Percentiles rank a stretch among this genome's conserved stretches.
Evolutionary conservation across 1,140 invertebrate species (phyloP).

Genomic region (Marisa cornuarietis): DNA sequence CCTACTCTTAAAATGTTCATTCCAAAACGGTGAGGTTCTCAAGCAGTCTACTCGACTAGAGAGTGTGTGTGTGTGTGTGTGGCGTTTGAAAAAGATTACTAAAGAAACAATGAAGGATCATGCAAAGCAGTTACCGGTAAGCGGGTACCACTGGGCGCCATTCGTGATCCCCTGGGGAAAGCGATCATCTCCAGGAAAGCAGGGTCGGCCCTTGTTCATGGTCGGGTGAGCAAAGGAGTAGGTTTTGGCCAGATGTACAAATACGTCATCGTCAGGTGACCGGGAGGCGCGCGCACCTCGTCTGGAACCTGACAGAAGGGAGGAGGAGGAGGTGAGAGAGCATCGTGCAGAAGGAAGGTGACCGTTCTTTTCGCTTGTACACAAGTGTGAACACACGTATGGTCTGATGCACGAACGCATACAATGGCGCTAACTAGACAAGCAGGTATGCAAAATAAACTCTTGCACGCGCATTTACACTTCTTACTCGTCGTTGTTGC

Average conservation of each 20-base stretch:
- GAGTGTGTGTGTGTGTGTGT: no score
- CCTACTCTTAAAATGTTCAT: no score
- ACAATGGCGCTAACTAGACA: no score
- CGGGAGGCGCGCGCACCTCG: slow-evolving; percentile 13
- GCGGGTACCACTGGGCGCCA: slow-evolving; percentile 86
- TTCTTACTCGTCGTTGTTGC: no score
- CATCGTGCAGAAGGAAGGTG: neutral
- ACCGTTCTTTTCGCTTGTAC: neutral
- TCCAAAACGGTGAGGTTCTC: no score
- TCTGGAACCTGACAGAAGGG: neutral
- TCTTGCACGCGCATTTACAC: no score
- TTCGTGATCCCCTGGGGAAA: slow-evolving; percentile 79
- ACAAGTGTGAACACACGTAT: neutral
- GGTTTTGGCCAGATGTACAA: slow-evolving; percentile 46
- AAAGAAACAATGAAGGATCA: no score
- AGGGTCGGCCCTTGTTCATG: slow-evolving; percentile 59
- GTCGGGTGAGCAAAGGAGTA: slow-evolving; percentile 61
- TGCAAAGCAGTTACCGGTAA: slow-evolving; percentile 66
- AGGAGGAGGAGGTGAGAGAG: neutral
- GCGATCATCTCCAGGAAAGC: slow-evolving; percentile 20
- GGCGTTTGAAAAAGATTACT: no score
- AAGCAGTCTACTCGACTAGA: no score
- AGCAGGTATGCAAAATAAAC: no score
- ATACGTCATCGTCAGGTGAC: slow-evolving; percentile 66
- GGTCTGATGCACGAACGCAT: neutral